phyloP scores from a whole-genome alignment of 2,888 invertebrate species.

The Hermaeophaga mercurialis region DNA sequence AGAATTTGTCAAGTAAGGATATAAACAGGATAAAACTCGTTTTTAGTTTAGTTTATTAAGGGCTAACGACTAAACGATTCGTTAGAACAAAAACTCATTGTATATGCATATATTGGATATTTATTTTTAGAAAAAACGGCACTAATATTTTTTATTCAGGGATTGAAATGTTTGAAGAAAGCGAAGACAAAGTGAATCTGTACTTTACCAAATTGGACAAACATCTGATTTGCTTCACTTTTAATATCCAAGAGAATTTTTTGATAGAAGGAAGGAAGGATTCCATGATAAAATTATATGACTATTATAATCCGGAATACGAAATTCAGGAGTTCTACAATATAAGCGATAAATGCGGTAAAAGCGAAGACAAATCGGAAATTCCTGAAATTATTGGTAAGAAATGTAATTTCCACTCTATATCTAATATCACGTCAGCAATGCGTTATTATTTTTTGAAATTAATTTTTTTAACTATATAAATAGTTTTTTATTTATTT shows the following conservation, averaged over 20 bases:
- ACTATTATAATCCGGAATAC: slow-evolving; percentile 68
- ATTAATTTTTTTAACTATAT: too few relatives aligned
- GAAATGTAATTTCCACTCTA: too few relatives aligned
- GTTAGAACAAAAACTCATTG: too few relatives aligned
- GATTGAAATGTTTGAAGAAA: slow-evolving; percentile 62
- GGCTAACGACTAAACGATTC: too few relatives aligned
- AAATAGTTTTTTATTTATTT: too few relatives aligned
- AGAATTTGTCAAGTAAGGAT: slow-evolving; percentile 38
- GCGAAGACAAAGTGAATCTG: slow-evolving; percentile 58
- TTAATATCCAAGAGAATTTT: slow-evolving; percentile 58
- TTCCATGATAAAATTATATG: slow-evolving; percentile 64
- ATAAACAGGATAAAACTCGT: too few relatives aligned
- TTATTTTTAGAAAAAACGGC: too few relatives aligned
- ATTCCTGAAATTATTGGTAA: slow-evolving; percentile 34
- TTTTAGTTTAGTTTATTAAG: too few relatives aligned
- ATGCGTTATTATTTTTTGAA: neutral
- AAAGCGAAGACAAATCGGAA: slow-evolving; percentile 20
- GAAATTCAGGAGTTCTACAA: slow-evolving; percentile 46
- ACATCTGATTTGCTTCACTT: slow-evolving; percentile 58
- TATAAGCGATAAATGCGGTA: slow-evolving; percentile 39
- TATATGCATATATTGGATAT: too few relatives aligned
- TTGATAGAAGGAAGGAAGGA: slow-evolving; percentile 60
- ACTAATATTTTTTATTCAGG: slow-evolving; percentile 46
- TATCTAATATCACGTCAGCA: too few relatives aligned
- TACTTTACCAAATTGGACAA: slow-evolving; percentile 61